Percentiles rank a stretch among this genome's conserved stretches.
These are phyloP conservation scores for Noctua pronuba DNA, from an alignment of 2,888 invertebrate genomes.

Conservation along the genomic window DNA sequence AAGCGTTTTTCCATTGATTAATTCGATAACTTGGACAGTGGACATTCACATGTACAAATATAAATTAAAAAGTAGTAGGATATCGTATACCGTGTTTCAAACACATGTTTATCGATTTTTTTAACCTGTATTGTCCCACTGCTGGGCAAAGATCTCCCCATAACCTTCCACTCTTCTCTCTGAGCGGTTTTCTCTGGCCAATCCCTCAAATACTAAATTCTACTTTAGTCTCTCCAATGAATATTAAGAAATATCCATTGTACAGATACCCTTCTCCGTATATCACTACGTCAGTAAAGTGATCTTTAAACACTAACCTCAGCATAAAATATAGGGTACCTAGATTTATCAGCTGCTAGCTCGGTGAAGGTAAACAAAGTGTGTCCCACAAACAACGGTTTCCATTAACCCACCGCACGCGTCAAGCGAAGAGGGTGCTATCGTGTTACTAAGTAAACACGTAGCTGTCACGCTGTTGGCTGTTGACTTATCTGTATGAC, in stretches of 20 bases:
- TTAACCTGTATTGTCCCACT: no score
- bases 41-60: background rate
- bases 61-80: background rate
- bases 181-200: background rate
- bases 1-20: background rate
- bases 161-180: background rate
- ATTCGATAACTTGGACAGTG: background rate
- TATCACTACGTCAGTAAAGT: background rate
- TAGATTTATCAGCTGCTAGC: background rate
- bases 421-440: constrained; percentile 45
- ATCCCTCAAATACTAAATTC: background rate
- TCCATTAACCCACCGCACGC: constrained; percentile 59
- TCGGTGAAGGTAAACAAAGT: constrained; percentile 49
- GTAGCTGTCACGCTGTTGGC: constrained; percentile 44
- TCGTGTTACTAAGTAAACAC: constrained; percentile 52
- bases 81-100: no score
- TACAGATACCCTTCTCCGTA: background rate
- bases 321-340: background rate
- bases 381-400: constrained; percentile 48
- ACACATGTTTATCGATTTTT: no score
- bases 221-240: background rate
- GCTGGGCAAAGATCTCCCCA: background rate
- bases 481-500: constrained; percentile 8
- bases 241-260: background rate
- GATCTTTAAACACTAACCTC: background rate